Base-by-base conservation (phyloP, 30 jellyfish, hydroid and myxozoan species). In the Sanderia malayensis region DNA sequence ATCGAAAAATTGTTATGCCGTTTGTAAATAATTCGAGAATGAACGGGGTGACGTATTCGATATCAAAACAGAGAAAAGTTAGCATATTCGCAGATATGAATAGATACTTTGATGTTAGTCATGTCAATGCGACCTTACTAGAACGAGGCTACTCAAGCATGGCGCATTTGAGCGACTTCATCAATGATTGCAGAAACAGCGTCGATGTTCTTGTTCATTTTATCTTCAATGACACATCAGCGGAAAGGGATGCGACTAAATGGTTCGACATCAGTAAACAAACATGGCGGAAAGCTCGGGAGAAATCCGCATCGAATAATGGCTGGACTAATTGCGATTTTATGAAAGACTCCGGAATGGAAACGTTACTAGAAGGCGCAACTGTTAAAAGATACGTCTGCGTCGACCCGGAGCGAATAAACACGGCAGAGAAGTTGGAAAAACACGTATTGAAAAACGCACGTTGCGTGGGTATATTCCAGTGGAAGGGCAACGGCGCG, bases 401-500 rank as follows among this genome's bases (percentile, higher is more conserved):
- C 76, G 96, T 92, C 30, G 92, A 92, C 67, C 96, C 98, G 17
- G 98, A 92, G 33, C 67, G 26, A 11, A 84, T 92, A 10, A 74
- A 61, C 61, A 70, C 94, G 59, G 86, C 95, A 2, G 83, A 84
- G 10, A 75, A 67, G 45, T 46, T 92, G 21, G 98, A 92, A 73
- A 64, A 47, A 13, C 67, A 15, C 31, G 89, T 92, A n/a, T 70
- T 92, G 46, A 55, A 68, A 71, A 60, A 61, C 55, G 67, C 88
- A 28, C 46, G 76, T 4, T 92, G 98, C 33, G 95, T 85, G 25
- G 95, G 95, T 4, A 84, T 92, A 21, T 31, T 84, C 24, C 90
- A 79, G 20, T 92, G 98, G 98, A 83, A 83, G 58, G 98, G 98
- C 20, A 80, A 10, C 18, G 98, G 98, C 24, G 53, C 69, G 18